Percentiles rank a stretch among this genome's conserved stretches.
phyloP scores from a whole-genome alignment of 2,888 invertebrate species.

The Mesorhabditis spiculigera region DNA sequence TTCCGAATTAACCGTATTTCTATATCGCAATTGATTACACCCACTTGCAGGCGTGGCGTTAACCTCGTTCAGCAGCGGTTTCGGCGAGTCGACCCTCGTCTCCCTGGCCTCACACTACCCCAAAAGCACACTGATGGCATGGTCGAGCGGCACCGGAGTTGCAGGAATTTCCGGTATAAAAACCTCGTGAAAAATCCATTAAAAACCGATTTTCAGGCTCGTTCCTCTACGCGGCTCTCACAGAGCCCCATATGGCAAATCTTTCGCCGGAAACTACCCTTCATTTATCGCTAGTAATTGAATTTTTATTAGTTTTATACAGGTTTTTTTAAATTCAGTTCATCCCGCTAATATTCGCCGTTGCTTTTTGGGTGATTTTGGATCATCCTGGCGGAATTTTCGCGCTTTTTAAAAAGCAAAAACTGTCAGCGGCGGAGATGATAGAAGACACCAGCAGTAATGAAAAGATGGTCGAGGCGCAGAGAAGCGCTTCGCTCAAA shows the following conservation, averaged over 20 bases:
- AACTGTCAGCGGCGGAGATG: too few species aligned
- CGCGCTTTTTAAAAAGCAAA: too few species aligned
- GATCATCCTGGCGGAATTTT: background rate
- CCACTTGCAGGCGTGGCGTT: background rate
- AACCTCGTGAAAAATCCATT: background rate
- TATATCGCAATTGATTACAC: too few species aligned
- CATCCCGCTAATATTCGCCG: background rate
- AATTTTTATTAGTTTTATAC: background rate
- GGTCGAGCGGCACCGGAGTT: background rate
- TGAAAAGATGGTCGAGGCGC: too few species aligned
- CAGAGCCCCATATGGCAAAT: background rate
- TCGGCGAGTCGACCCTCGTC: background rate
- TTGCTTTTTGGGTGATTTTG: constrained; percentile 1
- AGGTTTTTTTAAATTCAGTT: background rate
- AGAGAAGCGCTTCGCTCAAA: too few species aligned
- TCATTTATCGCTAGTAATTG: background rate
- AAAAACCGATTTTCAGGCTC: background rate
- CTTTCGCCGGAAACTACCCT: background rate
- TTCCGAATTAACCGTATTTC: too few species aligned
- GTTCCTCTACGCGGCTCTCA: background rate
- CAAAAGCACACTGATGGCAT: background rate
- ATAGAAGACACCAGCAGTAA: too few species aligned
- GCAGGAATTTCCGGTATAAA: constrained; percentile 1
- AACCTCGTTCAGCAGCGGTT: background rate
- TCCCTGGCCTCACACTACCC: background rate